phyloP scores from a whole-genome alignment of 35 echinoderm and acorn worm genomes.

The Hemicentrotus pulcherrimus region DNA sequence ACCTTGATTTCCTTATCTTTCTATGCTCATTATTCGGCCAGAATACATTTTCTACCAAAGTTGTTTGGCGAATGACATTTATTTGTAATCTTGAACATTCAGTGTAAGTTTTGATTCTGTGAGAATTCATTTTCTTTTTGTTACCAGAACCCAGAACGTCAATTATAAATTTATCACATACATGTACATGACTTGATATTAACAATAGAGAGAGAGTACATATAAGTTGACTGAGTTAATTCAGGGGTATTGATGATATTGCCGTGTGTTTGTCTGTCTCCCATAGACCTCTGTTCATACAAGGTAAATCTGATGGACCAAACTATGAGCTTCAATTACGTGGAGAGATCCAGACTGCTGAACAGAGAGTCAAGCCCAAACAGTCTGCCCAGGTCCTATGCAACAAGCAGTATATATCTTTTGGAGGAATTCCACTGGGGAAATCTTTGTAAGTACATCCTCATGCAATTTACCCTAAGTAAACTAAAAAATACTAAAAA shows the following conservation, averaged over 20 bases:
- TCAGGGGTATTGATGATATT: not conserved
- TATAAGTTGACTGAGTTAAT: not conserved
- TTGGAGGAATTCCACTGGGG: slow-evolving; percentile 87
- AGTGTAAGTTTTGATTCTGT: too few relatives aligned
- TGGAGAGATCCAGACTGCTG: slow-evolving; percentile 55
- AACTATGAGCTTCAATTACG: slow-evolving; percentile 74
- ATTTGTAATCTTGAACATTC: too few relatives aligned
- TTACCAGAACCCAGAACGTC: too few relatives aligned
- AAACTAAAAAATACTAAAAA: too few relatives aligned
- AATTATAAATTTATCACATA: too few relatives aligned
- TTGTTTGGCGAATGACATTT: too few relatives aligned
- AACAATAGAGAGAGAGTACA: too few relatives aligned
- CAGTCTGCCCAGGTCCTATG: slow-evolving; percentile 51
- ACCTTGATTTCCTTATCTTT: too few relatives aligned
- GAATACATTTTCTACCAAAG: too few relatives aligned
- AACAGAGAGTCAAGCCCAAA: not conserved
- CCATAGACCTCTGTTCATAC: slow-evolving; percentile 69
- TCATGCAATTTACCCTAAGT: not conserved
- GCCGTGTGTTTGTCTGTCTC: not conserved
- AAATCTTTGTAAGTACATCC: slow-evolving; percentile 75
- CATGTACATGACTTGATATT: too few relatives aligned
- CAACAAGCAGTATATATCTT: slow-evolving; percentile 83
- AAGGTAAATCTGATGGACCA: slow-evolving; percentile 71
- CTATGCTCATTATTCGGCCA: too few relatives aligned
- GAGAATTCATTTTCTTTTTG: too few relatives aligned